phyloP scores from a whole-genome alignment of 2,797 vertebrate species.

The Nannoperca australis region DNA sequence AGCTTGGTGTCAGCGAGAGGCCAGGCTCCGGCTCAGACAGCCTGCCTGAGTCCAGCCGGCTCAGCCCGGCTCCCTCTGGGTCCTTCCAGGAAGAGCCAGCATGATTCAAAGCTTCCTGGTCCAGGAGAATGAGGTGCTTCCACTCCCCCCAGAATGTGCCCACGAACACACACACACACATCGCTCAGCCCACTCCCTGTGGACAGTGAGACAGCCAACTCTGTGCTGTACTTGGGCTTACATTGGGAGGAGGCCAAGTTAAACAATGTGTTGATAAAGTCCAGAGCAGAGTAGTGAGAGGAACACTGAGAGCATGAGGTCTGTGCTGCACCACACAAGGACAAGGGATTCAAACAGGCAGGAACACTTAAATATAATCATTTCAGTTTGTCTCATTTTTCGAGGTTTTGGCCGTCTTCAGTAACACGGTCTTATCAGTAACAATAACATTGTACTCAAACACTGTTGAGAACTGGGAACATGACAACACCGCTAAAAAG shows the following conservation, averaged over 20 bases:
- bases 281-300: constrained; percentile 79
- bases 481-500: neutral
- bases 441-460: constrained; percentile 20
- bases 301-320: constrained; percentile 62
- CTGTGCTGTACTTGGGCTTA: constrained; percentile 76
- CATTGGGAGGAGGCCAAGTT: constrained; percentile 82
- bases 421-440: neutral
- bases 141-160: constrained; percentile 65
- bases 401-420: constrained; percentile 17
- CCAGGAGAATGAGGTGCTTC: constrained; percentile 74
- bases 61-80: constrained; percentile 73
- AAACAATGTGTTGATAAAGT: constrained; percentile 86
- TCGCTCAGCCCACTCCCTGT: constrained; percentile 61
- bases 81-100: constrained; percentile 85
- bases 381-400: constrained; percentile 50
- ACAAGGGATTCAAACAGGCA: constrained; percentile 53
- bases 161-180: constrained; percentile 40
- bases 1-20: constrained; percentile 75
- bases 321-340: constrained; percentile 40
- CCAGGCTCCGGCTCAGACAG: constrained; percentile 66
- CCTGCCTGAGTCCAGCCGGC: constrained; percentile 65
- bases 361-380: constrained; percentile 61
- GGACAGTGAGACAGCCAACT: constrained; percentile 74
- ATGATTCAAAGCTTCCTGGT: constrained; percentile 76
- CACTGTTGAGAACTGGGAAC: constrained; percentile 36